These are phyloP conservation scores for Gadus macrocephalus DNA, from an alignment of 2,113 vertebrate genomes.

Conservation along the genomic window DNA sequence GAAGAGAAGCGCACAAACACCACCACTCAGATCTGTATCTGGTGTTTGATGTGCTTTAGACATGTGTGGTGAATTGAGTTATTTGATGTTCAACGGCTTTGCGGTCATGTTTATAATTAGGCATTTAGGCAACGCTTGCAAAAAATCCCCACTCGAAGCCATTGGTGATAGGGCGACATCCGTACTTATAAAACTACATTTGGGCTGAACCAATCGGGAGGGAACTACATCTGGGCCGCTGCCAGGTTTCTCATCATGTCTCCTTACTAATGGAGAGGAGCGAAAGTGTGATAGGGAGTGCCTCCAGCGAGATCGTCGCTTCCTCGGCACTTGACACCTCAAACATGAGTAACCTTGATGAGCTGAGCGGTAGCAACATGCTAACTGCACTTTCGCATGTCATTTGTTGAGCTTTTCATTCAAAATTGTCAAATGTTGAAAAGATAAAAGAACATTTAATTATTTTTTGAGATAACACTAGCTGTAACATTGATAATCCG, in stretches of 20 bases:
- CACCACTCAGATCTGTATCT: no score
- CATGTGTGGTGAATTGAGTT: background rate
- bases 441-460: background rate
- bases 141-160: background rate
- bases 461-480: background rate
- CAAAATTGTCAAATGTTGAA: background rate
- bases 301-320: constrained; percentile 34
- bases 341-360: constrained; percentile 5
- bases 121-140: no score
- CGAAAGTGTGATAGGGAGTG: background rate
- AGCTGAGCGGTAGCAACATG: constrained; percentile 15
- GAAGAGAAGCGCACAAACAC: no score
- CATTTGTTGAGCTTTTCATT: background rate
- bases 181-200: no score
- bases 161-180: background rate
- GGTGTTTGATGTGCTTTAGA: background rate
- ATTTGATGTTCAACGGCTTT: background rate
- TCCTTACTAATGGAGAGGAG: background rate
- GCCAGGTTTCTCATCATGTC: no score
- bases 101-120: background rate
- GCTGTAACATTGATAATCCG: background rate
- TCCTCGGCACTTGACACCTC: constrained; percentile 43
- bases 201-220: no score
- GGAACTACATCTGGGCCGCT: no score
- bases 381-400: constrained; percentile 1